phyloP scores from a whole-genome alignment of 2,888 invertebrate genomes.

The Brachylomia viminalis region DNA sequence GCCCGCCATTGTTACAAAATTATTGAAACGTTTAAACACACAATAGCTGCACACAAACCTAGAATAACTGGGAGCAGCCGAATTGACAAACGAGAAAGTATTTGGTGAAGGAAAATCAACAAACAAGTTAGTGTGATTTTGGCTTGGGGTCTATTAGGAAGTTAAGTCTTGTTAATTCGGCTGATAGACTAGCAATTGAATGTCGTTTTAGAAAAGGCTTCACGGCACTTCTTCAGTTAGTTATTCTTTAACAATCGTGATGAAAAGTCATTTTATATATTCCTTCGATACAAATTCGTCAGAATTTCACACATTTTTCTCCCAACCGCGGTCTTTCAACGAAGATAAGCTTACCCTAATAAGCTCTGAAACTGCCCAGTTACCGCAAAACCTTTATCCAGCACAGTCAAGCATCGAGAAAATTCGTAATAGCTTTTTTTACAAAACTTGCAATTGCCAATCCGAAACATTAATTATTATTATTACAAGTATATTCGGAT shows the following conservation, averaged over 20 bases:
- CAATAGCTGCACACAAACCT: slow-evolving; percentile 80
- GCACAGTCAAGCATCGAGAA: slow-evolving; percentile 17
- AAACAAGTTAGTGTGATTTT: slow-evolving; percentile 52
- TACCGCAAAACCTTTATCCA: slow-evolving; percentile 42
- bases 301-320: slow-evolving; percentile 6
- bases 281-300: not conserved
- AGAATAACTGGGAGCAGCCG: slow-evolving; percentile 72
- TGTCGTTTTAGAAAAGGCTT: slow-evolving; percentile 40
- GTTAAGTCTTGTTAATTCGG: slow-evolving; percentile 62
- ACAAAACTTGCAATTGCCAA: slow-evolving; percentile 76
- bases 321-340: slow-evolving; percentile 9
- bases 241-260: slow-evolving; percentile 24
- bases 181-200: slow-evolving; percentile 65
- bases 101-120: slow-evolving; percentile 55
- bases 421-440: slow-evolving; percentile 18
- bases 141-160: slow-evolving; percentile 38
- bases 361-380: slow-evolving; percentile 41
- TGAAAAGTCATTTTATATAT: slow-evolving; percentile 4
- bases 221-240: slow-evolving; percentile 33
- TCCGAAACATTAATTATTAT: slow-evolving; percentile 55
- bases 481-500: slow-evolving; percentile 61
- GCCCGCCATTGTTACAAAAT: slow-evolving; percentile 15
- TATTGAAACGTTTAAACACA: slow-evolving; percentile 54
- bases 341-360: slow-evolving; percentile 40
- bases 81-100: slow-evolving; percentile 58